Percentiles rank a stretch among this genome's conserved stretches.
These are phyloP conservation scores for Empidonax traillii DNA, from an alignment of 2,113 vertebrate species.

Conservation along the genomic window DNA sequence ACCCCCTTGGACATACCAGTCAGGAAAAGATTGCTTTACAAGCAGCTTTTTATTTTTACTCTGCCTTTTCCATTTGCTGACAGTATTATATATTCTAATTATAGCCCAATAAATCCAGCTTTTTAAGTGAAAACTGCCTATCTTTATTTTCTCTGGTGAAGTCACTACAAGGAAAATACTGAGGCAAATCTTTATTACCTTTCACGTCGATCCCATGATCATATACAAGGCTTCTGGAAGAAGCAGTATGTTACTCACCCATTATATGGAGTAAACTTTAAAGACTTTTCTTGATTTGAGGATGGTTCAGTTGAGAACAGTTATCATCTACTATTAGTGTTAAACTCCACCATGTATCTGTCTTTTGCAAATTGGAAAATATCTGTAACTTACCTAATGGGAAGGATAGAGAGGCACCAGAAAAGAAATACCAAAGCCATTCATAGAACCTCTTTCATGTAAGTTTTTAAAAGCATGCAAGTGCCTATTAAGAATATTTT, in stretches of 20 bases:
- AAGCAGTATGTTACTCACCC: not conserved
- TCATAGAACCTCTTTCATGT: not conserved
- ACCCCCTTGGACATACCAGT: rapidly evolving
- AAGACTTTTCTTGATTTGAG: not conserved
- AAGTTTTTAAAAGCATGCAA: not conserved
- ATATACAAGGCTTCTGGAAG: not conserved
- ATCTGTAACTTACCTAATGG: not conserved
- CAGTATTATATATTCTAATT: not conserved
- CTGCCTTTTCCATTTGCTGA: not conserved
- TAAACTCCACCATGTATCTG: not conserved
- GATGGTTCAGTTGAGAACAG: not conserved
- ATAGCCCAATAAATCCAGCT: not conserved
- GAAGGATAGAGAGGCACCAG: not conserved
- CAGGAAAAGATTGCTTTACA: not conserved
- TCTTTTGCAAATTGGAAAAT: not conserved
- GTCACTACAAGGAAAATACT: not conserved
- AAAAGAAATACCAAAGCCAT: not conserved
- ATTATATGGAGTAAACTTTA: not conserved
- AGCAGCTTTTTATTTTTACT: not conserved
- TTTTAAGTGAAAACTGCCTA: not conserved
- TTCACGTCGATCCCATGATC: not conserved
- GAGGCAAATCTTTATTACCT: not conserved
- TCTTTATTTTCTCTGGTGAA: not conserved
- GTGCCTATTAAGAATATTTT: not conserved
- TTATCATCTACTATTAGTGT: not conserved